phyloP scores from a whole-genome alignment of 1,140 invertebrate genomes.

The Polypedilum pembai region DNA sequence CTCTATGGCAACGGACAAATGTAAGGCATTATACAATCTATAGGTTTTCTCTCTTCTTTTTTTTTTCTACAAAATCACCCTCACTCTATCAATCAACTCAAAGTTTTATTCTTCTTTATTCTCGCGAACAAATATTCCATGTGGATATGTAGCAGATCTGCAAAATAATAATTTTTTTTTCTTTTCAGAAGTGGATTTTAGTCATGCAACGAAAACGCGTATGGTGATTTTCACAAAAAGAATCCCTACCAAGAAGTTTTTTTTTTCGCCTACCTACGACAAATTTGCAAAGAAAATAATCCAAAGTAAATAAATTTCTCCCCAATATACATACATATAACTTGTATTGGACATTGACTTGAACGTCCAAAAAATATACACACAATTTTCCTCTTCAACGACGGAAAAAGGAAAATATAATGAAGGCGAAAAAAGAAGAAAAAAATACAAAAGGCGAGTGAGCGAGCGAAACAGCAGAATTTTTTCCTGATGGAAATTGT shows the following conservation, averaged over 20 bases:
- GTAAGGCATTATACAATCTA: not conserved
- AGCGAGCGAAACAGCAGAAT: not conserved
- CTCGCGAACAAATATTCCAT: not conserved
- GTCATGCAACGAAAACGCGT: no score
- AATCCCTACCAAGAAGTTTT: no score
- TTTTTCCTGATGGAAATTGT: constrained; percentile 24
- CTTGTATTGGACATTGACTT: no score
- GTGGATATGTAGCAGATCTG: no score
- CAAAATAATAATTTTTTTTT: no score
- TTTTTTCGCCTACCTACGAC: no score
- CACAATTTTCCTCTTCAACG: not conserved
- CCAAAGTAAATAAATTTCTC: no score
- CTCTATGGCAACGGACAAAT: not conserved
- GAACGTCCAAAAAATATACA: constrained; percentile 5
- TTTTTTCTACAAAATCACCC: constrained; percentile 13
- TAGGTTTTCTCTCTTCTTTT: not conserved
- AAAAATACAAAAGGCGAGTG: not conserved
- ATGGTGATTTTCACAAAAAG: no score
- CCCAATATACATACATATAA: no score
- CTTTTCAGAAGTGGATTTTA: no score
- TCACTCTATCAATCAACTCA: constrained; percentile 9
- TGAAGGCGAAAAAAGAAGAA: constrained; percentile 1
- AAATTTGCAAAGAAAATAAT: no score
- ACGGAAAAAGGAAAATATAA: constrained; percentile 18
- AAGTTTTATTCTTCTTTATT: not conserved